A percentile compares a stretch with the other conserved stretches of the same genome.
Conservation (phyloP, 2,797 vertebrate genomes). For the Micropoecilia bifurca region DNA sequence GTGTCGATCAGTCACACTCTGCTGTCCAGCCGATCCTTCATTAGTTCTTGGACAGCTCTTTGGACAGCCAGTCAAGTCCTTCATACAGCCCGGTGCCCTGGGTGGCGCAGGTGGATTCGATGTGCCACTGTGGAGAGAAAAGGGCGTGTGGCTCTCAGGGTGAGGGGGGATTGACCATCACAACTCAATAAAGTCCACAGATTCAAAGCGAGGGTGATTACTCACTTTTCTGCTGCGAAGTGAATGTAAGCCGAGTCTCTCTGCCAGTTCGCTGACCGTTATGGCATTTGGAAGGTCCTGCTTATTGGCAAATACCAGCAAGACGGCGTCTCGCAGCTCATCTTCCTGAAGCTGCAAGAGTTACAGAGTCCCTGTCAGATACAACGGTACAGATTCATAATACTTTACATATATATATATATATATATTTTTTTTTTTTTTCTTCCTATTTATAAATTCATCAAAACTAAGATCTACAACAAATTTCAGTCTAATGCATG, state of each 20-base stretch:
- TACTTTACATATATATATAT: too few relatives aligned
- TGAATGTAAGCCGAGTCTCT: slow-evolving; percentile 84
- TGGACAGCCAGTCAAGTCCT: slow-evolving; percentile 91
- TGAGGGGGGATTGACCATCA: neutral
- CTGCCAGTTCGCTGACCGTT: slow-evolving; percentile 86
- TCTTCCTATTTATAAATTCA: neutral
- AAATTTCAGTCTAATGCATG: neutral
- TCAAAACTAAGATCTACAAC: neutral
- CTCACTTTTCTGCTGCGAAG: slow-evolving; percentile 87
- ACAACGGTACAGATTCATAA: neutral
- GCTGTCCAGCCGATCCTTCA: slow-evolving; percentile 34
- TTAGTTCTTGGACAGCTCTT: slow-evolving; percentile 83
- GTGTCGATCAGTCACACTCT: slow-evolving; percentile 41
- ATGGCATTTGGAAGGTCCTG: slow-evolving; percentile 94
- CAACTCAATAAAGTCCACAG: neutral
- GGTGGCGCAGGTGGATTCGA: slow-evolving; percentile 89
- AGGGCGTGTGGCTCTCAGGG: neutral
- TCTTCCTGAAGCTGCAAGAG: slow-evolving; percentile 85
- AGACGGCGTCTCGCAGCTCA: slow-evolving; percentile 86
- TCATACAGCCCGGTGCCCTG: slow-evolving; percentile 89
- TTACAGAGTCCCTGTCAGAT: neutral
- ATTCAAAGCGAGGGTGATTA: neutral
- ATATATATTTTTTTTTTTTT: neutral
- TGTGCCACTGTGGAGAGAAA: slow-evolving; percentile 83
- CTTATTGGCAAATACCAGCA: slow-evolving; percentile 94